Evolutionary conservation across 2,888 invertebrate genomes (phyloP).

Genomic region (Anthrax anthrax): DNA sequence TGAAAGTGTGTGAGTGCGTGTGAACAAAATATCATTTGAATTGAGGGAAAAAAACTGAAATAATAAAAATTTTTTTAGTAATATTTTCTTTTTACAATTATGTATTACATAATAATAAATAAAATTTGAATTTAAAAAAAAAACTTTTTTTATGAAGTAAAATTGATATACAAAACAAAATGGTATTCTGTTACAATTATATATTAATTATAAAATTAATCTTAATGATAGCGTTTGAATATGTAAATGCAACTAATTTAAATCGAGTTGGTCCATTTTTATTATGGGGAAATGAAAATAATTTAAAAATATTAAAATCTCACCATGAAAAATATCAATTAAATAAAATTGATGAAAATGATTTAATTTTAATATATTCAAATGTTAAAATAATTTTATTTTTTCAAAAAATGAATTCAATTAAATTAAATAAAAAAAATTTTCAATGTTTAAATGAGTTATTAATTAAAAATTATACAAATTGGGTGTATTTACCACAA

Average conservation of each 20-base stretch:
- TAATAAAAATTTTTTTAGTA: too few species aligned
- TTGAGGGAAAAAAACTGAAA: too few species aligned
- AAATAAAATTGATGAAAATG: slow-evolving; percentile 39
- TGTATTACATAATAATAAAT: too few species aligned
- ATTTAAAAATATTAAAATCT: slow-evolving; percentile 34
- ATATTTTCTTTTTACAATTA: too few species aligned
- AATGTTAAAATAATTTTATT: slow-evolving; percentile 43
- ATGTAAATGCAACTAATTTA: slow-evolving; percentile 32
- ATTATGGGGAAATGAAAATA: slow-evolving; percentile 42
- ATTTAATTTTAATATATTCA: slow-evolving; percentile 40
- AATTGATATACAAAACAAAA: neutral
- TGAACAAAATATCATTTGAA: too few species aligned
- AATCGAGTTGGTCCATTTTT: slow-evolving; percentile 45
- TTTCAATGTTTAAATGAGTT: slow-evolving; percentile 43
- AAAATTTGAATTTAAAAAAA: too few species aligned
- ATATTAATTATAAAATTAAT: neutral
- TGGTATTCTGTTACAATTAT: neutral
- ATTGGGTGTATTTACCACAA: slow-evolving; percentile 41
- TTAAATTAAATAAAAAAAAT: slow-evolving; percentile 38
- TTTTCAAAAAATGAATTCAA: slow-evolving; percentile 43
- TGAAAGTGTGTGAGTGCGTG: too few species aligned
- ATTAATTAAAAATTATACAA: slow-evolving; percentile 34
- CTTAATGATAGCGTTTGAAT: slow-evolving; percentile 7
- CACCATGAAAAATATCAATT: slow-evolving; percentile 15
- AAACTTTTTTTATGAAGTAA: neutral